These are phyloP conservation scores for Rhodinocichla rosea DNA, from an alignment of 2,113 vertebrate genomes.

Conservation along the genomic window DNA sequence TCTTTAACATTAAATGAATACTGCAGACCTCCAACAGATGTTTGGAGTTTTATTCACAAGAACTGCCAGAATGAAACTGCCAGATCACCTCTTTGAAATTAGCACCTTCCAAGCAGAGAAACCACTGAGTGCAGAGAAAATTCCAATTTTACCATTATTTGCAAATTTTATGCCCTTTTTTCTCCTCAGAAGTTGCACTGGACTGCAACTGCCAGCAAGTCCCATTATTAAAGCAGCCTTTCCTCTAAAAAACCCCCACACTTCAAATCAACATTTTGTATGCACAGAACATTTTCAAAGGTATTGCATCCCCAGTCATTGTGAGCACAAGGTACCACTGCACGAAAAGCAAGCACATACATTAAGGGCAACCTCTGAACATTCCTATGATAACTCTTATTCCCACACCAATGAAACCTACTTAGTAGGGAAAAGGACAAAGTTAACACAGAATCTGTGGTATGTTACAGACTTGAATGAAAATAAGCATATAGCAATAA, in stretches of 20 bases:
- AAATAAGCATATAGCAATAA: not conserved
- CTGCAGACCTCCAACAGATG: not conserved
- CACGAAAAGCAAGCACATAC: not conserved
- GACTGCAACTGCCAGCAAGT: not conserved
- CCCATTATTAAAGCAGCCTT: not conserved
- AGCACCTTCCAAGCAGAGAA: not conserved
- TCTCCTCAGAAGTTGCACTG: not conserved
- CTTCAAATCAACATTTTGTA: not conserved
- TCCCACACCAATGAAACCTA: not conserved
- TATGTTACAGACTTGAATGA: not conserved
- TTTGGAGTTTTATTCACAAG: not conserved
- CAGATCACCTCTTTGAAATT: not conserved
- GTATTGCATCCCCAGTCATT: not conserved
- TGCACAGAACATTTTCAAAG: not conserved
- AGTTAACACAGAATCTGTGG: not conserved
- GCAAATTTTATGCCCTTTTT: not conserved
- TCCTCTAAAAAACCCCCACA: rapidly evolving
- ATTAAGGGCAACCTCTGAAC: not conserved
- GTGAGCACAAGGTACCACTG: not conserved
- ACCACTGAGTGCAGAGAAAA: not conserved
- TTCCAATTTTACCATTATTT: not conserved
- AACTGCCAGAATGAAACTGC: not conserved
- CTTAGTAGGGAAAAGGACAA: not conserved
- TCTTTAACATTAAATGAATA: not conserved
- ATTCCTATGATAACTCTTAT: not conserved